Conservation (phyloP, 2,888 invertebrate genomes). For the Nemotelus pantherinus region DNA sequence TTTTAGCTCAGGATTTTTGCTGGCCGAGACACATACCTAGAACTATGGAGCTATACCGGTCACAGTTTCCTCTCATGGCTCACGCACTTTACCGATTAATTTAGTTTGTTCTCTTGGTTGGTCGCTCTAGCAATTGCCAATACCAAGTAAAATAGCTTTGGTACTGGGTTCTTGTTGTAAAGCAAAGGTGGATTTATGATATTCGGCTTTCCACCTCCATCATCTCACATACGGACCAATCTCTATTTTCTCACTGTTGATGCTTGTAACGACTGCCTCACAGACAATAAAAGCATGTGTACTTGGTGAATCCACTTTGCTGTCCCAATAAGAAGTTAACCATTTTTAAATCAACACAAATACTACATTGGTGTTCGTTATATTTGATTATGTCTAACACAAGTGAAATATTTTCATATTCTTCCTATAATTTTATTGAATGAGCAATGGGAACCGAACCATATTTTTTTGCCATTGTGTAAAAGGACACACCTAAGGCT, state of each 20-base stretch:
- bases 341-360: background rate
- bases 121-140: too few species aligned
- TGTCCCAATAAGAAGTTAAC: slow-evolving; percentile 6
- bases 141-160: too few species aligned
- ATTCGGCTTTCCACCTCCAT: too few species aligned
- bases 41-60: too few species aligned
- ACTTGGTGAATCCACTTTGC: slow-evolving; percentile 1
- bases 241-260: background rate
- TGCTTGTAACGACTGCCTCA: background rate
- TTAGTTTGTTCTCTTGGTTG: too few species aligned
- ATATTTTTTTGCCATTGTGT: slow-evolving; percentile 1
- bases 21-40: too few species aligned
- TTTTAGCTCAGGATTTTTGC: too few species aligned
- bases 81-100: too few species aligned
- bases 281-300: background rate
- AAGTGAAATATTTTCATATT: background rate
- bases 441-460: background rate
- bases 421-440: background rate
- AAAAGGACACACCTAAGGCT: background rate
- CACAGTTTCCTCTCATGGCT: too few species aligned
- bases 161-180: too few species aligned
- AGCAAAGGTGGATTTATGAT: too few species aligned
- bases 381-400: background rate
- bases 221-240: background rate
- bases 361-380: background rate